These are phyloP conservation scores for Heliconius erato DNA, from an alignment of 2,888 invertebrate species.

Conservation along the genomic window DNA sequence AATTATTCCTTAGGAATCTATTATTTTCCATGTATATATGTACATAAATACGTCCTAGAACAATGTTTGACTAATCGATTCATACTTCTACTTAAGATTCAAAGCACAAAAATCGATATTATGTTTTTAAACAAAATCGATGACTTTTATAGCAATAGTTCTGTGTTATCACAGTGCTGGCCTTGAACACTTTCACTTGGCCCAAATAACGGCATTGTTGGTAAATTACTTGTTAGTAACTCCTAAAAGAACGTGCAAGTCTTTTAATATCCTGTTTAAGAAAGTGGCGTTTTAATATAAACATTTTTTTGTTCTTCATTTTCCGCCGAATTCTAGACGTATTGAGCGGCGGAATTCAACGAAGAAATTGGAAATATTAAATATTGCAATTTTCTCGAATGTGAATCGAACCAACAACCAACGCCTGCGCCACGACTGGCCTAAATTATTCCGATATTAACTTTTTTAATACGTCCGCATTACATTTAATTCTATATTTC, in stretches of 20 bases:
- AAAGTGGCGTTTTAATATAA: constrained; percentile 6
- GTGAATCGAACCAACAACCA: no score
- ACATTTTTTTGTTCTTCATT: neutral
- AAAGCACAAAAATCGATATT: neutral
- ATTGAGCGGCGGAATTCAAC: no score
- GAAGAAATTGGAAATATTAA: no score
- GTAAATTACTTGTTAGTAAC: constrained; percentile 41
- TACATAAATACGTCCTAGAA: neutral
- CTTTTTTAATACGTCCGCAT: no score
- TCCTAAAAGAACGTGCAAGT: constrained; percentile 20
- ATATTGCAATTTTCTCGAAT: no score
- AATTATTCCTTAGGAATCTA: no score
- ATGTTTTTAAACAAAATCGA: constrained; percentile 8
- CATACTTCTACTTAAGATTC: neutral
- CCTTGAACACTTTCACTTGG: constrained; percentile 49
- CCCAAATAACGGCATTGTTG: constrained; percentile 43
- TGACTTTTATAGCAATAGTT: neutral
- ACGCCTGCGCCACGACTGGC: no score
- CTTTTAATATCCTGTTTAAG: constrained; percentile 31
- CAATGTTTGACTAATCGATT: neutral
- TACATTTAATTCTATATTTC: no score
- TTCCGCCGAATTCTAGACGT: neutral
- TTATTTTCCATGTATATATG: neutral
- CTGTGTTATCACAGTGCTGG: constrained; percentile 27
- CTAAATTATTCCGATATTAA: no score